Evolutionary conservation across 2,113 vertebrate species (phyloP).

Genomic region (Pandion haliaetus): DNA sequence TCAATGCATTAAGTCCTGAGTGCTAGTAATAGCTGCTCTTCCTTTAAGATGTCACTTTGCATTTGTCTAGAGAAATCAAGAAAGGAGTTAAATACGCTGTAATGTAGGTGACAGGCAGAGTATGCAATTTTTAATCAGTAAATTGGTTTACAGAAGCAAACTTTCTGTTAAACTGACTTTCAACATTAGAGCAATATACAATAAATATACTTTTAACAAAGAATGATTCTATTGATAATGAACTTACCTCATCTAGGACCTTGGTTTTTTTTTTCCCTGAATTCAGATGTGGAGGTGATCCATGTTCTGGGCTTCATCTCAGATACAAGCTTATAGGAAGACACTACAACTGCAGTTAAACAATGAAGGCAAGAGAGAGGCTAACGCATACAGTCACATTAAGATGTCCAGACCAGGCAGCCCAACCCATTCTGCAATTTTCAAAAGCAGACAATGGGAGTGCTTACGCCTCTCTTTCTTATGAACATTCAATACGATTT

Average conservation of each 20-base stretch:
- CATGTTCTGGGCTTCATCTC: neutral
- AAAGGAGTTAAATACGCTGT: neutral
- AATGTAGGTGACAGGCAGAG: neutral
- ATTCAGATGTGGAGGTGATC: neutral
- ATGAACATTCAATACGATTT: neutral
- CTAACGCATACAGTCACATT: too few species aligned
- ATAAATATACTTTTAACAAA: neutral
- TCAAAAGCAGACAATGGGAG: neutral
- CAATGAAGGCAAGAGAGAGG: neutral
- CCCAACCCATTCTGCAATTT: neutral
- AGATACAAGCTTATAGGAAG: neutral
- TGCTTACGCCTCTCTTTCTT: neutral
- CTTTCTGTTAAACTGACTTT: slow-evolving; percentile 10
- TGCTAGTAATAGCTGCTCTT: slow-evolving; percentile 36
- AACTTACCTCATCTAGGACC: neutral
- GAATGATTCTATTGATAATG: neutral
- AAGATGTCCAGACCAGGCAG: neutral
- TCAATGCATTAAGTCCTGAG: slow-evolving; percentile 35
- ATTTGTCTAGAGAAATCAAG: slow-evolving; percentile 39
- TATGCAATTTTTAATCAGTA: neutral
- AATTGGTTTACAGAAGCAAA: slow-evolving; percentile 4
- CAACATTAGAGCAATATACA: neutral
- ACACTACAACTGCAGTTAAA: neutral
- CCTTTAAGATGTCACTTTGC: slow-evolving; percentile 48
- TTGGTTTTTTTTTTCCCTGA: neutral